Percentiles rank a stretch among this genome's conserved stretches.
phyloP scores from a whole-genome alignment of 1,140 invertebrate species.

The Uloborus diversus region DNA sequence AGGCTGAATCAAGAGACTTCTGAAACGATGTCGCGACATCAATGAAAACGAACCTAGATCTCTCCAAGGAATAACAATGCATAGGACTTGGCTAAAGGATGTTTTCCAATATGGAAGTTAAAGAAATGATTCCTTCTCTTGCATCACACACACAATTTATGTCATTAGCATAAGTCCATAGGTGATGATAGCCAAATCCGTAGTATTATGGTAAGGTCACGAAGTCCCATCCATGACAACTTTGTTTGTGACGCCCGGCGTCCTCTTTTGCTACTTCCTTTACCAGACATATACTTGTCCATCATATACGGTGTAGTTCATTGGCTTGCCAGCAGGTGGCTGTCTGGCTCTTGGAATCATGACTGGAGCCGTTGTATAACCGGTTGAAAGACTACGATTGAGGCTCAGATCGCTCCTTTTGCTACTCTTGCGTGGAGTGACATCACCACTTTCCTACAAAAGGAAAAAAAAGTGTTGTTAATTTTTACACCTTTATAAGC shows the following conservation, averaged over 20 bases:
- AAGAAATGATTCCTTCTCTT: no score
- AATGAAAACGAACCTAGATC: no score
- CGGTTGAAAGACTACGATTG: conserved; percentile 49
- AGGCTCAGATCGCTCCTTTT: conserved; percentile 48
- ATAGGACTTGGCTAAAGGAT: no score
- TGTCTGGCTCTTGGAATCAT: conserved; percentile 48
- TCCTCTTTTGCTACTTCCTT: conserved; percentile 11
- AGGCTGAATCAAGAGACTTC: no score
- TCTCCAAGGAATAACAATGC: no score
- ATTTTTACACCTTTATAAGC: no score
- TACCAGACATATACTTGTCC: conserved; percentile 54
- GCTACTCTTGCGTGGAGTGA: conserved; percentile 47
- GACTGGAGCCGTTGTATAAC: conserved; percentile 42
- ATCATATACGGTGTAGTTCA: conserved; percentile 52
- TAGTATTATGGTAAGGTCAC: neutral
- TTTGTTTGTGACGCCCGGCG: neutral
- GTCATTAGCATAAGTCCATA: neutral
- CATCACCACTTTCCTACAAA: conserved; percentile 51
- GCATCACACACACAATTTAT: neutral
- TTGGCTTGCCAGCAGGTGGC: conserved; percentile 16
- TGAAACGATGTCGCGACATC: no score
- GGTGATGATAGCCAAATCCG: neutral
- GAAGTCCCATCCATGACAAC: neutral
- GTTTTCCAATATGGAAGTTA: no score
- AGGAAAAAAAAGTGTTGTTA: neutral